A percentile compares a stretch with the other conserved stretches of the same genome.
Conservation (phyloP, 2,113 vertebrate genomes). For the Onychostruthus taczanowskii region DNA sequence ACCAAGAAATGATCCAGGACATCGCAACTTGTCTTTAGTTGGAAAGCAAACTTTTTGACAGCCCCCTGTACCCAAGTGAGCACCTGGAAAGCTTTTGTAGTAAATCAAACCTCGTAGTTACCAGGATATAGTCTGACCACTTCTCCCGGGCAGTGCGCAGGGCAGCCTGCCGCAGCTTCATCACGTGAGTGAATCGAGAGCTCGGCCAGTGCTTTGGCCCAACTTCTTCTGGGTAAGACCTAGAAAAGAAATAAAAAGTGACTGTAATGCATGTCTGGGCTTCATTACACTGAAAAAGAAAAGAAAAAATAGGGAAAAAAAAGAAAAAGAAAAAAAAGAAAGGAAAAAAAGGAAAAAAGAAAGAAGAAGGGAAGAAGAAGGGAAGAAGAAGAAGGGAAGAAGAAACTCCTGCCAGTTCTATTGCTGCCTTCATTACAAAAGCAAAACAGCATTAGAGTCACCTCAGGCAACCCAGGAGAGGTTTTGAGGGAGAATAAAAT, state of each 20-base stretch:
- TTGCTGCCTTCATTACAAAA: no score
- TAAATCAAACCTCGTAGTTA: conserved; percentile 59
- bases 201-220: conserved; percentile 95
- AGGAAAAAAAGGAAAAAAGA: accelerated
- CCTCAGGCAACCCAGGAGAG: not conserved
- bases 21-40: not conserved
- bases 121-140: conserved; percentile 96
- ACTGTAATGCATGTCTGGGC: not conserved
- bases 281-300: not conserved
- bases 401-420: no score
- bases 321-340: no score
- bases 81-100: not conserved
- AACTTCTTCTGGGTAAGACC: conserved; percentile 91
- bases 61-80: not conserved
- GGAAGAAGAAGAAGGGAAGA: no score
- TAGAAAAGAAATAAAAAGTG: conserved; percentile 22
- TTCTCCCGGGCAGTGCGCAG: conserved; percentile 86
- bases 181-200: conserved; percentile 90
- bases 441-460: not conserved
- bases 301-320: no score
- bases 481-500: not conserved
- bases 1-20: not conserved
- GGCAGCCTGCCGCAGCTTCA: conserved; percentile 94
- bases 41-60: not conserved
- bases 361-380: no score